Evolutionary conservation across 30 jellyfish, hydroid and myxozoan species (phyloP), one percentile per base, ranked within the genome.

Genomic region (Aurelia coerulea): DNA sequence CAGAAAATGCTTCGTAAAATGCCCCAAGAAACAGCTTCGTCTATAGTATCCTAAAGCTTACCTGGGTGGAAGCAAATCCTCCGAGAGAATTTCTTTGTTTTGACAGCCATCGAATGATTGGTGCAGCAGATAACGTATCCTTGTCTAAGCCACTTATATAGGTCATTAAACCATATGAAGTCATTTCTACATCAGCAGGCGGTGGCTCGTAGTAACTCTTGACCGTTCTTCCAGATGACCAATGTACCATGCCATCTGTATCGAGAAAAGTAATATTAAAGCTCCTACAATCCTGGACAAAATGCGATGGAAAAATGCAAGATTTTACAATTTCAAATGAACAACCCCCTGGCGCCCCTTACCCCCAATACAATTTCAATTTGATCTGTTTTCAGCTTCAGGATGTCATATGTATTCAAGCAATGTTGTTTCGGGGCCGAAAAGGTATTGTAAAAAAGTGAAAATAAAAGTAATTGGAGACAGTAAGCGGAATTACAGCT

Each of bases 1-100:
- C 29, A 23, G 29, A 23, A 23, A 23, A 23, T 23, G 29, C 29
- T 23, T 23, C 29, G 29, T 23, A 23, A 23, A 23, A 23, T 23
- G 29, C 29, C 29, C 29, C 29, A 23, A 23, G 29, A 23, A 23
- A 23, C 29, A 23, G 29, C 29, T 23, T 23, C 29, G 29, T 23
- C 29, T 23, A 23, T 23, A 23, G 29, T 23, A 23, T 23, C 29
- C 29, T 23, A 23, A 46, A 9, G 39, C 60, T 8, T 74, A 91
- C 98, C 90, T 91, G 98, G 14, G 98, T 91, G 3, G 98, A 91
- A 15, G 98, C 74, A 78, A 87, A 91, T 5, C 98, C 98, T 17
- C 98, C 98, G 18, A 81, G 88, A n/a, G 89, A 54, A 62, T 85
- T 91, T 76, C 98, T 73, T 62, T 91, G 98, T 37, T 85, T 91